Evolutionary conservation across 2,888 invertebrate species (phyloP).

Genomic region (Hoplodrina blanda): DNA sequence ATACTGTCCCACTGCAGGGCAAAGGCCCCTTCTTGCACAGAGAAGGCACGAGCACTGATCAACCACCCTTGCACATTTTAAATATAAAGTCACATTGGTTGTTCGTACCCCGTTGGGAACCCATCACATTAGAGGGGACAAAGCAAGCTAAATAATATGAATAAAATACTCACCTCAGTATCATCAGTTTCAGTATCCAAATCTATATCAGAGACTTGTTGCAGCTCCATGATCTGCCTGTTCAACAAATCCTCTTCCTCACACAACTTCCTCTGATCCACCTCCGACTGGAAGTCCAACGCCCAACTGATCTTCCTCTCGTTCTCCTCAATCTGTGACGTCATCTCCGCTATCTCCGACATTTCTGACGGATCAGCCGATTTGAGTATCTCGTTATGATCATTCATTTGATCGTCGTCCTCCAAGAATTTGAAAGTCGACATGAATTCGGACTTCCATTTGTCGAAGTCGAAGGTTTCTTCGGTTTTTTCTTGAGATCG

Average conservation of each 20-base stretch:
- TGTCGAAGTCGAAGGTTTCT: slow-evolving; percentile 85
- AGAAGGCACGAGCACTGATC: too few relatives aligned
- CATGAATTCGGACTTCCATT: slow-evolving; percentile 86
- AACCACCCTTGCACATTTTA: too few relatives aligned
- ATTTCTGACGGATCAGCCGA: slow-evolving; percentile 87
- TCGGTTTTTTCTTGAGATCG: slow-evolving; percentile 86
- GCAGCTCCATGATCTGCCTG: slow-evolving; percentile 94
- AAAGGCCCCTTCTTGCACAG: too few relatives aligned
- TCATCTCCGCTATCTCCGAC: slow-evolving; percentile 89
- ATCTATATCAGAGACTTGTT: slow-evolving; percentile 93
- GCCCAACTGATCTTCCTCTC: slow-evolving; percentile 91
- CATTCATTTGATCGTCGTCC: slow-evolving; percentile 83
- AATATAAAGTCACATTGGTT: too few relatives aligned
- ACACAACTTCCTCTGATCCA: slow-evolving; percentile 93
- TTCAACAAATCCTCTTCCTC: slow-evolving; percentile 95
- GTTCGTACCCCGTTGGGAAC: too few relatives aligned
- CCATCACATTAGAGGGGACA: background rate
- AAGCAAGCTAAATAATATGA: background rate
- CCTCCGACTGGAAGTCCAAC: slow-evolving; percentile 92
- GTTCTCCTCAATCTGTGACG: slow-evolving; percentile 89
- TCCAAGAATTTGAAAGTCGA: slow-evolving; percentile 84
- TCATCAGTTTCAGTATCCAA: slow-evolving; percentile 96
- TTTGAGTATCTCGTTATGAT: slow-evolving; percentile 84
- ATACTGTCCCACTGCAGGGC: too few relatives aligned
- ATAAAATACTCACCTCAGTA: slow-evolving; percentile 87